These are phyloP conservation scores for Condylura cristata DNA, from an alignment of 2,113 vertebrate genomes.

Conservation along the genomic window DNA sequence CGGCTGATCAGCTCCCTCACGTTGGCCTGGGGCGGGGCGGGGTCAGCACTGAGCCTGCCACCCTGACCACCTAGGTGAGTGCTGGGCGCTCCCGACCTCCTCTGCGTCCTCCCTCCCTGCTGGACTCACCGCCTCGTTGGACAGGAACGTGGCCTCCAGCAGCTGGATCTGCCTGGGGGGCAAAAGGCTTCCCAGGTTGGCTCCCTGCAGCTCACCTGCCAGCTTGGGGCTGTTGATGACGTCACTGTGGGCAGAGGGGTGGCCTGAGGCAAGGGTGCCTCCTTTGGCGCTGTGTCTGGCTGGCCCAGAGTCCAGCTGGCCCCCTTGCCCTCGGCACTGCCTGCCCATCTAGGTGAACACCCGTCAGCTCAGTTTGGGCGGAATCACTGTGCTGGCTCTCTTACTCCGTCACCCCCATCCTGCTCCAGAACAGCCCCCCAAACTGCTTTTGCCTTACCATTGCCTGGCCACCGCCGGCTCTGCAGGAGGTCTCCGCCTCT, in stretches of 20 bases:
- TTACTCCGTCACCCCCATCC: fast-evolving
- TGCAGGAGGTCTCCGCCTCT: background rate
- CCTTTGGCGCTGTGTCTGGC: fast-evolving
- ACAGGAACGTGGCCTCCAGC: slow-evolving; percentile 88
- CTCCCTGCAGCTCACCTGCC: slow-evolving; percentile 82
- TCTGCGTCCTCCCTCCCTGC: background rate
- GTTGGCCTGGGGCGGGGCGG: slow-evolving; percentile 62
- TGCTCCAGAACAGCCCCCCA: background rate
- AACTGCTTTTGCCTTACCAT: background rate
- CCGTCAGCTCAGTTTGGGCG: too few species aligned
- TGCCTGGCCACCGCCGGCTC: background rate
- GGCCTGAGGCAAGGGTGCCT: background rate
- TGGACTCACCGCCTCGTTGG: slow-evolving; percentile 87
- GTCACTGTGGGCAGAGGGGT: slow-evolving; percentile 83
- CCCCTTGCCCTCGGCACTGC: too few species aligned
- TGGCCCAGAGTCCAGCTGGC: fast-evolving
- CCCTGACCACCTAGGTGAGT: background rate
- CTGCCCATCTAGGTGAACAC: fast-evolving
- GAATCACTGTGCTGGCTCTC: fast-evolving
- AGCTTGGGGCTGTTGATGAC: slow-evolving; percentile 87
- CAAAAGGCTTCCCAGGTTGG: slow-evolving; percentile 88
- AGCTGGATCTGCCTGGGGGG: slow-evolving; percentile 72
- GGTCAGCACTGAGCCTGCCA: background rate
- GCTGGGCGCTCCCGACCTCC: background rate
- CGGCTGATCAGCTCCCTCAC: slow-evolving; percentile 83